Evolutionary conservation across 2,888 invertebrate species (phyloP).

Genomic region (Cephonodes hylas): DNA sequence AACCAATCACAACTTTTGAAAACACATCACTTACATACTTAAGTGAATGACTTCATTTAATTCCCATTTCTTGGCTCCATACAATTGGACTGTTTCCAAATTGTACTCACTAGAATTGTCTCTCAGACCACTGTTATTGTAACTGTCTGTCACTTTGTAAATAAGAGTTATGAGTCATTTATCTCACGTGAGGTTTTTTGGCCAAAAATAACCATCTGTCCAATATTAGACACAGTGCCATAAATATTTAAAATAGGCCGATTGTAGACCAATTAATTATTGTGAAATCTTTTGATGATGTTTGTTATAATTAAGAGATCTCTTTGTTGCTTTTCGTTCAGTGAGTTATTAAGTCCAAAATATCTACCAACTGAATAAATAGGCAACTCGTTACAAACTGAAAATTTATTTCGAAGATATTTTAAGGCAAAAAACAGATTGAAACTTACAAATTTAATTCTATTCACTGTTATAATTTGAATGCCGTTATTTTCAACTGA

Average conservation of each 20-base stretch:
- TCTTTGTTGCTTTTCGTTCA: not conserved
- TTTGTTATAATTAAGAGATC: no score
- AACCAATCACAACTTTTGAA: not conserved
- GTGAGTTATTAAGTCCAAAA: not conserved
- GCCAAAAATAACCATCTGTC: not conserved
- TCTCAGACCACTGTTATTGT: not conserved
- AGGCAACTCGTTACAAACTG: not conserved
- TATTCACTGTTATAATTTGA: no score
- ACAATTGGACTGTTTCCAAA: not conserved
- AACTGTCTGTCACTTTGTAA: not conserved
- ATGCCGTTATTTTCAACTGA: no score
- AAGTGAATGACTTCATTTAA: slow-evolving; percentile 6
- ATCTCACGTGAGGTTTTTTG: not conserved
- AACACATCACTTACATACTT: not conserved
- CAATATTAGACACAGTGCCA: no score
- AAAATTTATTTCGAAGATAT: not conserved
- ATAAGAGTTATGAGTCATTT: not conserved
- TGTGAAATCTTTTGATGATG: no score
- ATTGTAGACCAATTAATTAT: no score
- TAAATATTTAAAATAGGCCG: no score
- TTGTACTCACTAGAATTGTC: not conserved
- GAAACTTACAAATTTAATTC: not conserved
- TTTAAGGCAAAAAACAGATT: not conserved
- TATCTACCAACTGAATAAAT: no score
- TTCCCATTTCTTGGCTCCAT: not conserved